phyloP scores from a whole-genome alignment of 1,140 invertebrate species.

The Drosophila saltans region DNA sequence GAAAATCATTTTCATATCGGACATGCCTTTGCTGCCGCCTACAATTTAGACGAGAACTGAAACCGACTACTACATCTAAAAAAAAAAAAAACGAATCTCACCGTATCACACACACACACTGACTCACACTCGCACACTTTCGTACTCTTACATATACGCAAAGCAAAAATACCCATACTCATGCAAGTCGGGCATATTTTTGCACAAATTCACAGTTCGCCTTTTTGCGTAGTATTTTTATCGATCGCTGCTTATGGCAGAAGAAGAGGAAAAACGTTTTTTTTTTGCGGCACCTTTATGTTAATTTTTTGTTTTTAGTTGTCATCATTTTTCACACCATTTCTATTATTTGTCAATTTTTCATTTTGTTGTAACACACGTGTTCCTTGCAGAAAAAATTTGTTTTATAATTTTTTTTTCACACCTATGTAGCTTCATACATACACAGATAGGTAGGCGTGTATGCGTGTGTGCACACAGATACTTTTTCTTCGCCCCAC shows the following conservation, averaged over 20 bases:
- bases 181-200: conserved; percentile 50
- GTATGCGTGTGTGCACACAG: conserved; percentile 38
- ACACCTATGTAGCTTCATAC: conserved; percentile 31
- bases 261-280: conserved; percentile 43
- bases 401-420: conserved; percentile 50
- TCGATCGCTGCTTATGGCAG: conserved; percentile 58
- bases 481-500: conserved; percentile 60
- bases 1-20: conserved; percentile 43
- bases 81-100: conserved; percentile 72
- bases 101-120: conserved; percentile 58
- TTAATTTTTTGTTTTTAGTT: conserved; percentile 20
- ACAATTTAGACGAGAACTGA: conserved; percentile 71
- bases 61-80: conserved; percentile 50
- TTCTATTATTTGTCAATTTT: conserved; percentile 26
- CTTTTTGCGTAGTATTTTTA: conserved; percentile 78
- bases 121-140: conserved; percentile 12
- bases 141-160: conserved; percentile 32
- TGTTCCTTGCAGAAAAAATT: conserved; percentile 41
- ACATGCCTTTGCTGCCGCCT: conserved; percentile 66
- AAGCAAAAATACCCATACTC: conserved; percentile 42
- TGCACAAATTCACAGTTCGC: conserved; percentile 76
- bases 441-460: conserved; percentile 18
- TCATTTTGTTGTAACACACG: conserved; percentile 42
- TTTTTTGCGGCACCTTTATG: conserved; percentile 39
- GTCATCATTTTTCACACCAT: conserved; percentile 20